Base-by-base conservation (phyloP, 2,113 vertebrate species). In the Scolopax mira region DNA sequence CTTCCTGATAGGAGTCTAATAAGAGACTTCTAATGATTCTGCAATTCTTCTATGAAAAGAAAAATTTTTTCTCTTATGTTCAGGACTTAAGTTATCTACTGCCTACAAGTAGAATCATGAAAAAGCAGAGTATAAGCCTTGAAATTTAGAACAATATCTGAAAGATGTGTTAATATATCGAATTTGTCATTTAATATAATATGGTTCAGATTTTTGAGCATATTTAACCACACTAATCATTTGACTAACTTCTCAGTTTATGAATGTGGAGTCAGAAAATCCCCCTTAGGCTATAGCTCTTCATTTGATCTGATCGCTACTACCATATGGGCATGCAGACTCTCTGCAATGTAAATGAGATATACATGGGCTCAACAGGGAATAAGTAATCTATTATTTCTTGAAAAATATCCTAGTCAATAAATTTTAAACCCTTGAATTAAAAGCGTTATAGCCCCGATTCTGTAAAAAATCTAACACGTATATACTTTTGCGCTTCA, bases 241-340 rank as follows among this genome's bases (percentile, higher is more conserved):
- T 89, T 90, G 41, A 86, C 24, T 92, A 78, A 86, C 35, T 95
- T 83, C 48, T 72, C 39, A 27, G 74, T 93, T 93, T 88, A 88
- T 93, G 28, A 57, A 57, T 74, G 3, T 52, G 39, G 72, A 95
- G 62, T 79, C 72, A 87, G 65, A 75, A 88, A 27, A 0, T 86
- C 92, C 65, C 88, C 92, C 65, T 89, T 74, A 37, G 81, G 89
- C 83, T 74, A 27, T 11, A 74, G 83, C 60, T 86, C 71, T 79
- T 95, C 51, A 78, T 94, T 88, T 74, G 51, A 49, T 85, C 58
- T 80, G 49, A 71, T 88, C 84, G 48, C 77, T 85, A 18, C 81
- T 92, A 86, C 91, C 75, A 81, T 86, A 79, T 65, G 69, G 79
- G 31, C 72, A 41, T 79, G 75, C 75, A 94, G 61, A 61, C 42